A percentile compares a stretch with the other conserved stretches of the same genome.
These are phyloP conservation scores for Stichodactyla helianthus DNA, from an alignment of 64 coral and sea anemone species.

Conservation along the genomic window DNA sequence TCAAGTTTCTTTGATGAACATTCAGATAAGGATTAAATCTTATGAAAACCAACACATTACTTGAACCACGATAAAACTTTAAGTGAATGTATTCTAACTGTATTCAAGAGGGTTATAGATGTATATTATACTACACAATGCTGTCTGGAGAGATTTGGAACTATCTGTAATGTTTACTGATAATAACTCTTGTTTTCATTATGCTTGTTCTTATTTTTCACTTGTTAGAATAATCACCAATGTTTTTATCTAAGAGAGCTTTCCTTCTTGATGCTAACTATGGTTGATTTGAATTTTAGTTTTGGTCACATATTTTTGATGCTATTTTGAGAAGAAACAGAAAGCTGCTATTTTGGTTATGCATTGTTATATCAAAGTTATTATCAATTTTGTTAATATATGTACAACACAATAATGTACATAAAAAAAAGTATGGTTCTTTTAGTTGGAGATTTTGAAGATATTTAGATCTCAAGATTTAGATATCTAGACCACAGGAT, in stretches of 20 bases:
- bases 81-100: neutral
- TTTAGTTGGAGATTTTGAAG: neutral
- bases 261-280: neutral
- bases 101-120: too few relatives aligned
- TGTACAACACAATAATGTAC: neutral
- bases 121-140: too few relatives aligned
- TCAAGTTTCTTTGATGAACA: too few relatives aligned
- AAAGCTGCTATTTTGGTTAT: neutral
- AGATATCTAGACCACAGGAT: too few relatives aligned
- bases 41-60: too few relatives aligned
- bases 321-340: neutral
- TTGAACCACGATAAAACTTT: neutral
- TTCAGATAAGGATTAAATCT: too few relatives aligned
- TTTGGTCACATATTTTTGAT: neutral
- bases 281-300: neutral
- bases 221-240: neutral
- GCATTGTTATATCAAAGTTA: neutral
- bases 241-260: neutral
- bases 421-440: neutral
- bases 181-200: neutral
- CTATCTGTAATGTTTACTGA: neutral
- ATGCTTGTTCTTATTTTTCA: neutral
- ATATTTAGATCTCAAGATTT: neutral
- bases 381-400: neutral
- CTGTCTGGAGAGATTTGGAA: neutral